phyloP scores from a whole-genome alignment of 2,888 invertebrate species.

The Cephalotes varians region DNA sequence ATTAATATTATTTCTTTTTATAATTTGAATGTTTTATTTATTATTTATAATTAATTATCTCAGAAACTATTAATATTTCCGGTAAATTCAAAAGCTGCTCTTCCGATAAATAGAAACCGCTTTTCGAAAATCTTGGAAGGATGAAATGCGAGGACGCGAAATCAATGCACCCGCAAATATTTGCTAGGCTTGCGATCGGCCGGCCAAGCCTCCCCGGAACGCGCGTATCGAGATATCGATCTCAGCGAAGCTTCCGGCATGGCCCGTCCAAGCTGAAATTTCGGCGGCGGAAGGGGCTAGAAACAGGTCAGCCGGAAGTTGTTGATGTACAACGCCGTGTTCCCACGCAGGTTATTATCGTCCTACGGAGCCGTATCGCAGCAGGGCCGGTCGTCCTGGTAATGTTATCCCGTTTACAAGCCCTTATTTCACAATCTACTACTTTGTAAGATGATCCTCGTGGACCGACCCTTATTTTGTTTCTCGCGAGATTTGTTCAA shows the following conservation, averaged over 20 bases:
- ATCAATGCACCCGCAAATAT: conserved; percentile 29
- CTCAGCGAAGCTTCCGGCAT: conserved; percentile 59
- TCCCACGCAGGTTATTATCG: conserved; percentile 68
- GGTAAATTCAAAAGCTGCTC: background rate
- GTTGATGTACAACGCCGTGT: conserved; percentile 64
- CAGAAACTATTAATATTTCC: background rate
- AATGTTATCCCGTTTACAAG: conserved; percentile 23
- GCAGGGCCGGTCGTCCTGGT: background rate
- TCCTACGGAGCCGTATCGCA: conserved; percentile 27
- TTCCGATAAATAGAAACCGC: no score
- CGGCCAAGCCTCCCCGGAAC: conserved; percentile 51
- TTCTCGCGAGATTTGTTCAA: conserved; percentile 31
- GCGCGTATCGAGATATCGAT: conserved; percentile 66
- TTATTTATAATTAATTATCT: background rate
- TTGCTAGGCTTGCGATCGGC: conserved; percentile 62
- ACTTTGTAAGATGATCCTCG: conserved; percentile 39
- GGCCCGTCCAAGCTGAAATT: conserved; percentile 69
- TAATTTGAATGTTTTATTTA: background rate
- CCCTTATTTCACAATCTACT: conserved; percentile 42
- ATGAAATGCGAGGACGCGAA: background rate
- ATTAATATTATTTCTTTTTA: background rate
- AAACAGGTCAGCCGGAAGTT: conserved; percentile 76
- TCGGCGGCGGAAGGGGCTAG: conserved; percentile 57
- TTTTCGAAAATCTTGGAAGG: background rate
- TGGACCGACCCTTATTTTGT: conserved; percentile 10